A percentile compares a stretch with the other conserved stretches of the same genome.
phyloP scores from a whole-genome alignment of 2,888 invertebrate genomes.

The Syrista parreyssii region DNA sequence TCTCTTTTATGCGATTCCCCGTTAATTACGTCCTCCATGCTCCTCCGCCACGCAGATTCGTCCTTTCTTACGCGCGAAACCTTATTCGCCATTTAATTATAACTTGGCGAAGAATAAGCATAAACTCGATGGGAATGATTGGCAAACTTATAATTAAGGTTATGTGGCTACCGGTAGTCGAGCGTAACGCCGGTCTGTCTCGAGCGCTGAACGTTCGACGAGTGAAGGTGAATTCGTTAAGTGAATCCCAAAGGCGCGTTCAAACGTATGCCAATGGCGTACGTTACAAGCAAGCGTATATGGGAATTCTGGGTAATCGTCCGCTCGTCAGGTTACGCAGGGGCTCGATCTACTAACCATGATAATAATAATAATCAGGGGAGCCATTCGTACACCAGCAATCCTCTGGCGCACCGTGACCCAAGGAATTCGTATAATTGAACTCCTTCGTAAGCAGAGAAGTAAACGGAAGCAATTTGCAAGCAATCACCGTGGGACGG shows the following conservation, averaged over 20 bases:
- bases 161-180: slow-evolving; percentile 9
- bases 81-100: slow-evolving; percentile 46
- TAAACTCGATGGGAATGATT: slow-evolving; percentile 25
- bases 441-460: slow-evolving; percentile 4
- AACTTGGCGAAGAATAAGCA: slow-evolving; percentile 47
- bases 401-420: not conserved
- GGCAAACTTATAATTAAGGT: slow-evolving; percentile 45
- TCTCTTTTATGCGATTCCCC: slow-evolving; percentile 5
- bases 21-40: slow-evolving; percentile 43
- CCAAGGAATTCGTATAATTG: not conserved
- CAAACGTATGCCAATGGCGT: too few relatives aligned
- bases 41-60: slow-evolving; percentile 35
- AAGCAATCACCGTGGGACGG: slow-evolving; percentile 51
- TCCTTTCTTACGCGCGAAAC: slow-evolving; percentile 26
- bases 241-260: too few relatives aligned
- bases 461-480: slow-evolving; percentile 34
- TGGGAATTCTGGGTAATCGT: not conserved
- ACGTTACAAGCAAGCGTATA: too few relatives aligned
- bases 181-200: too few relatives aligned
- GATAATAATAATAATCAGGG: not conserved
- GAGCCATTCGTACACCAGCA: not conserved
- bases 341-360: not conserved
- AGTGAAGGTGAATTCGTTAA: too few relatives aligned
- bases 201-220: too few relatives aligned
- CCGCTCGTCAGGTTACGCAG: not conserved